A percentile compares a stretch with the other conserved stretches of the same genome.
phyloP scores from a whole-genome alignment of 2,888 invertebrate species.

The Cephus pulcher region DNA sequence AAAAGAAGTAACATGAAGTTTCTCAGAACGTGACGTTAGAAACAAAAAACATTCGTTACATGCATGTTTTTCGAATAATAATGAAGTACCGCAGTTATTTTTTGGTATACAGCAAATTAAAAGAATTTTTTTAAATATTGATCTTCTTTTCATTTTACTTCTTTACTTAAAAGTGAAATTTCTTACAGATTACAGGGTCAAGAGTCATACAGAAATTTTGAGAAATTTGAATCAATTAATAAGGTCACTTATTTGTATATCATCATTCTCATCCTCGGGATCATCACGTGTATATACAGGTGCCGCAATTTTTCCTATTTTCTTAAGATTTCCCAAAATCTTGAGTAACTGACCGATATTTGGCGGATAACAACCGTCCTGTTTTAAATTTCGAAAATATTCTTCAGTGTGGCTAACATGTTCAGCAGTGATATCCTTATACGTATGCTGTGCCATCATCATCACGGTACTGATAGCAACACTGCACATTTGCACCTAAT shows the following conservation, averaged over 20 bases:
- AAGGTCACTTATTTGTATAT: conserved; percentile 17
- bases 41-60: neutral
- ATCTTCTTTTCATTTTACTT: neutral
- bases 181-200: neutral
- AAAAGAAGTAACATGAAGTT: neutral
- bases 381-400: conserved; percentile 29
- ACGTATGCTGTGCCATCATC: conserved; percentile 17
- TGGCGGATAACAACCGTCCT: conserved; percentile 30
- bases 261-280: conserved; percentile 12
- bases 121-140: neutral
- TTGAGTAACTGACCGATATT: conserved; percentile 31
- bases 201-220: neutral
- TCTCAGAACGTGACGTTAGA: neutral
- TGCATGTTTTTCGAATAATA: neutral
- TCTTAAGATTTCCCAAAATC: conserved; percentile 25
- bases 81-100: neutral
- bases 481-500: conserved; percentile 34
- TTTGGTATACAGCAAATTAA: neutral
- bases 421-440: conserved; percentile 31
- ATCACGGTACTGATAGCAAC: conserved; percentile 24
- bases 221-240: conserved; percentile 7
- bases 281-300: conserved; percentile 9
- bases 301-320: conserved; percentile 22
- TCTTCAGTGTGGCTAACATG: conserved; percentile 32
- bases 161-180: neutral